Conservation (phyloP, 2,888 invertebrate species). For the Proisotoma minuta region DNA sequence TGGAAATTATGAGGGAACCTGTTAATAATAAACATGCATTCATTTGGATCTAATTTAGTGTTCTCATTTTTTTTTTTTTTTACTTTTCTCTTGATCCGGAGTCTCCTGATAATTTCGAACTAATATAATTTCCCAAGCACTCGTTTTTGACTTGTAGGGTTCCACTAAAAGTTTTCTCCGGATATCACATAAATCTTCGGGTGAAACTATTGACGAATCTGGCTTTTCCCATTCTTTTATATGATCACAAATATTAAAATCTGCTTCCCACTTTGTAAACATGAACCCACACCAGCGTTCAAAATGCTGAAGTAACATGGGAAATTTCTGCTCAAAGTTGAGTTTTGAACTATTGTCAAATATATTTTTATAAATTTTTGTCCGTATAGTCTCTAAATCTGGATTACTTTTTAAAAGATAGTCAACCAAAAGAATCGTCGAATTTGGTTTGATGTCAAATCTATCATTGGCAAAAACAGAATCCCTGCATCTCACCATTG, state of each 20-base stretch:
- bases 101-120: slow-evolving; percentile 3
- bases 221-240: not conserved
- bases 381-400: not conserved
- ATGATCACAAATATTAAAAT: slow-evolving; percentile 6
- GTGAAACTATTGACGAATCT: not conserved
- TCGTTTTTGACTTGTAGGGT: not conserved
- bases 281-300: slow-evolving; percentile 4
- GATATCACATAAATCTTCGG: not conserved
- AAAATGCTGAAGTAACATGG: not conserved
- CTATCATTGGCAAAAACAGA: slow-evolving; percentile 6
- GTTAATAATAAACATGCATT: not conserved
- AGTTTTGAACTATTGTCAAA: not conserved
- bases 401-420: not conserved
- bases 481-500: not conserved
- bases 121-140: slow-evolving; percentile 2
- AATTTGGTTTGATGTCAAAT: not conserved
- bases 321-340: not conserved
- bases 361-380: not conserved
- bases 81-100: not conserved
- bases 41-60: not conserved
- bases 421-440: not conserved
- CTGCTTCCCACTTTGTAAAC: slow-evolving; percentile 7
- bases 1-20: not conserved
- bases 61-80: not conserved
- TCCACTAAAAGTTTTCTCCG: not conserved